phyloP scores from a whole-genome alignment of 2,888 invertebrate genomes.

The Yponomeuta cagnagella region DNA sequence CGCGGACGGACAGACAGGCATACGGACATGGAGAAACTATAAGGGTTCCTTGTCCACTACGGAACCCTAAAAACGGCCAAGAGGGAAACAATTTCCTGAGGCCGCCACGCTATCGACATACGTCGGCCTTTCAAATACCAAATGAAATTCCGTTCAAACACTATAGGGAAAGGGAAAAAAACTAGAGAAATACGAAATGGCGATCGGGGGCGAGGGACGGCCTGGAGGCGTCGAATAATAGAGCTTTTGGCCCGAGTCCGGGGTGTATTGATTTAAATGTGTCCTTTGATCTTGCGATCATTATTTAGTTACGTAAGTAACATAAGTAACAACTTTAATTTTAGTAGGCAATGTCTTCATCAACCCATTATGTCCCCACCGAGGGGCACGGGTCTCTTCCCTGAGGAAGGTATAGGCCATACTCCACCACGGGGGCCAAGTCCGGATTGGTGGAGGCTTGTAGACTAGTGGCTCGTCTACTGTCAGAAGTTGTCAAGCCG shows the following conservation, averaged over 20 bases:
- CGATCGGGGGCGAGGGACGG: constrained; percentile 17
- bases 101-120: background rate
- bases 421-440: no score
- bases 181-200: background rate
- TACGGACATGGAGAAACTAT: no score
- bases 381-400: no score
- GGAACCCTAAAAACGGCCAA: background rate
- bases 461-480: no score
- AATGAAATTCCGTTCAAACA: constrained; percentile 4
- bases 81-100: background rate
- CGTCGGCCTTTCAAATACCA: constrained; percentile 3
- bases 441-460: no score
- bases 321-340: background rate
- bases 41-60: no score
- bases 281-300: constrained; percentile 9
- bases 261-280: constrained; percentile 50
- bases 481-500: no score
- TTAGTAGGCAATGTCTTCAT: no score
- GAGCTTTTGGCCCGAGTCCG: constrained; percentile 37
- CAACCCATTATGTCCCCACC: no score
- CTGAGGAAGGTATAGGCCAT: no score
- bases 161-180: background rate
- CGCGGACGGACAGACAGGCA: no score
- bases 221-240: constrained; percentile 33
- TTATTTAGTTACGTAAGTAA: background rate